Base-by-base conservation (phyloP, 2,888 invertebrate genomes). In the Drosophila gaucha region DNA sequence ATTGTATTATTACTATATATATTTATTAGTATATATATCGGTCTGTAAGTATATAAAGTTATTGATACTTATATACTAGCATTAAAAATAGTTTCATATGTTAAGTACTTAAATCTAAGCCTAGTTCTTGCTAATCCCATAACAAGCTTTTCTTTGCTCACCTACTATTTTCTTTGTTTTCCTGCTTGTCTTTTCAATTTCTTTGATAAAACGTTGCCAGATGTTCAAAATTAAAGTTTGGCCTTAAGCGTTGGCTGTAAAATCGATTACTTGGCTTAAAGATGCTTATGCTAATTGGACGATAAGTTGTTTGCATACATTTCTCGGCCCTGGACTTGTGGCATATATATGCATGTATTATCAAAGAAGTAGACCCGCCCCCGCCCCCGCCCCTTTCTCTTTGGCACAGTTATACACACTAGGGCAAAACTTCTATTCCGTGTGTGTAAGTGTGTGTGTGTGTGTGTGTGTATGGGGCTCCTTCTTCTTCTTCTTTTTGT, bases 281-380 rank as follows among this genome's bases (percentile, higher is more conserved):
- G 65, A 73, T 59, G 69, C 66, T 79, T 83, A 83, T 78, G 80
- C 73, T 79, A 83, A 79, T 83, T 83, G 83, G 24, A 28, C 47
- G 78, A 79, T 78, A 83, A 83, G 80, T 71, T 67, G 57, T 62
- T 46, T 59, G 72, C 71, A 71, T 57, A 64, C 36, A 65, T 56
- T 64, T 49, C 6, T 9, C 12, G 14, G 46, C 12, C 28, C 16
- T 30, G 35, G 22, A 35, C 35, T 41, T 30, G 24, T 24, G 51
- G 38, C 24, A 50, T 44, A 30, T 22, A 46, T 31, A 46, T 46
- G 54, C 59, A 56, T 55, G 46, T 51, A 47, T 62, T 56, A 57
- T 51, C 38, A 30, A 9, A 24, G 28, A 50, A 56, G 55, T 52
- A 49, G 52, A 35, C 51, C 55, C 28, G 52, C 20, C 18, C 3